Evolutionary conservation across 1,140 invertebrate species (phyloP), one percentile per base, ranked within the genome.

Genomic region (Capitella teleta): DNA sequence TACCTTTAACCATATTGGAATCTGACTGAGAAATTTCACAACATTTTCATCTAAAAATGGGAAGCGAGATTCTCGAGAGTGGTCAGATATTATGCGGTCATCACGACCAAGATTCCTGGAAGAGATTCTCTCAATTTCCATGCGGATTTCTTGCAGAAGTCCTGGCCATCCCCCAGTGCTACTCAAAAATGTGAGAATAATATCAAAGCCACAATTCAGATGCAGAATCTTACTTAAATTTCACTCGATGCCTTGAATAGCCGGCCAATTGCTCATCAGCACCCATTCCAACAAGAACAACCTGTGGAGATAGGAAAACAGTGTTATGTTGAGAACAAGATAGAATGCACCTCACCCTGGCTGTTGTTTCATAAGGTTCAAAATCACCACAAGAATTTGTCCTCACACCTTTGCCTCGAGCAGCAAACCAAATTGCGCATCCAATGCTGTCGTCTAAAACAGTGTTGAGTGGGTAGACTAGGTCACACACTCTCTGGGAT

Each of bases 261-360:
- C 94, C 94, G 43, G 86, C 92, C 62, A 98, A 84, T 60, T 95
- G 78, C 77, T 98, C 95, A 79, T 98, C 95, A 18, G 93, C 92
- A 14, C 93, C 94, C 76, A 88, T 89, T 24, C 94, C 93, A 60
- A 87, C 72, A 40, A 96, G 68, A 44, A 93, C 68, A n/a, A 94
- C 78, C 82, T 85, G 57, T 37, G 21, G 21, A 37, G 2, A 5
- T 18, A 3, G 16, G 8, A 18, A 3, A 37, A 37, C 36, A 6
- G 8, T 6, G 30, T 37, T 37, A 37, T 2, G 16, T 18, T 19
- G 16, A 37, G 16, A 5, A 40, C 8, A 40, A 21, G 8, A 24
- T 30, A 45, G 34, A 14, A 38, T 37, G 32, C 24, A 19, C 28
- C 63, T 69, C 76, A 87, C 80, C 67, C 83, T 79, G 49, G 81